phyloP scores from a whole-genome alignment of 2,797 vertebrate genomes.

The Denticeps clupeoides region DNA sequence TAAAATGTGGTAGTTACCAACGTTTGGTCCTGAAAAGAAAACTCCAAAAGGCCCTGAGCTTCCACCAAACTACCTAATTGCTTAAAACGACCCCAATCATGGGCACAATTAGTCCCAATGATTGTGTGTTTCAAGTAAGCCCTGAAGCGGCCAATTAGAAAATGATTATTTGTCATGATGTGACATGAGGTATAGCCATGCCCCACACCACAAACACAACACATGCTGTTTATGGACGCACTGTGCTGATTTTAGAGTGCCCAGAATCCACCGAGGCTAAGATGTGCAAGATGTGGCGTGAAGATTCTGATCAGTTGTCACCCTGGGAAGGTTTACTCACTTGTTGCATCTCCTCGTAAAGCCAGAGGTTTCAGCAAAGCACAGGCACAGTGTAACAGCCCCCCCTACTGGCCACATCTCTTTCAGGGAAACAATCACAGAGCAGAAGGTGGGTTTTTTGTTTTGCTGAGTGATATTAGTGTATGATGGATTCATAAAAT shows the following conservation, averaged over 20 bases:
- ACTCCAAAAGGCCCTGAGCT: not conserved
- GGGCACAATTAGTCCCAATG: conserved; percentile 36
- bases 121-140: conserved; percentile 11
- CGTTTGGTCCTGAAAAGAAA: too few species aligned
- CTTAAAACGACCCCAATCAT: conserved; percentile 43
- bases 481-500: too few species aligned
- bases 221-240: too few species aligned
- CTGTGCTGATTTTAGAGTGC: too few species aligned
- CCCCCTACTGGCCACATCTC: conserved; percentile 16
- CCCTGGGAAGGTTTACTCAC: too few species aligned
- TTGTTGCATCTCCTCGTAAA: too few species aligned
- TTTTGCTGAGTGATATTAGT: not conserved
- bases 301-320: too few species aligned
- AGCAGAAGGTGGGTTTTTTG: not conserved
- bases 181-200: conserved; percentile 7
- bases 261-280: too few species aligned
- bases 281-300: too few species aligned
- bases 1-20: too few species aligned
- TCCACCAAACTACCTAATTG: conserved; percentile 19
- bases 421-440: not conserved
- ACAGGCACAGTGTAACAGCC: conserved; percentile 11
- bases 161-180: conserved; percentile 10
- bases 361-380: not conserved
- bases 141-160: conserved; percentile 16
- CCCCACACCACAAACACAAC: too few species aligned